These are phyloP conservation scores for Tretioscincus oriximinensis DNA, from an alignment of 2,113 vertebrate species.

Conservation along the genomic window DNA sequence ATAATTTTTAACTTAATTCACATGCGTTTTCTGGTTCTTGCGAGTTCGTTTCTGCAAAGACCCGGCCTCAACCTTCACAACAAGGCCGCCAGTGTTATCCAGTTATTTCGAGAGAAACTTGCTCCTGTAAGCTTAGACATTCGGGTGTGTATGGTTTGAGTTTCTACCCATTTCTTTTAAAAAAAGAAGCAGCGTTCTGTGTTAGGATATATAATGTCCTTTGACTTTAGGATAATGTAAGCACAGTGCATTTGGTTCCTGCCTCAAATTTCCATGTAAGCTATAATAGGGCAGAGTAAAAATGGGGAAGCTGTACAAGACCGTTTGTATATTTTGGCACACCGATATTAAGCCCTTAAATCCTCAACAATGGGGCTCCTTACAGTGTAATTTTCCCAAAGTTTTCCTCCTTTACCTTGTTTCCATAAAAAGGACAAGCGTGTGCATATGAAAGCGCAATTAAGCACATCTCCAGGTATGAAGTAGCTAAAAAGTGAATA, in stretches of 20 bases:
- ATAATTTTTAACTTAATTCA: conserved; percentile 49
- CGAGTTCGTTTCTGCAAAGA: conserved; percentile 33
- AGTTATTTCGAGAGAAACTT: conserved; percentile 52
- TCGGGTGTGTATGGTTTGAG: conserved; percentile 65
- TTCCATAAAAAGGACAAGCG: too few relatives aligned
- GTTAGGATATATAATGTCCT: conserved; percentile 18
- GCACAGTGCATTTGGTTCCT: conserved; percentile 67
- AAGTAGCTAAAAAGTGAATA: not conserved
- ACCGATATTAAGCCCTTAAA: conserved; percentile 43
- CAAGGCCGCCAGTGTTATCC: conserved; percentile 51
- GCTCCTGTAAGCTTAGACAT: conserved; percentile 40
- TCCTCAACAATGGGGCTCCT: conserved; percentile 24
- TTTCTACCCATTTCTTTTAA: conserved; percentile 58
- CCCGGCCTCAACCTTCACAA: conserved; percentile 56
- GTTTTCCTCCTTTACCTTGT: not conserved
- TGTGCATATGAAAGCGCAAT: not conserved
- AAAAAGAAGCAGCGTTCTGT: conserved; percentile 64
- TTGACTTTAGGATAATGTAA: conserved; percentile 64
- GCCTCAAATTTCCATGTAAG: conserved; percentile 57
- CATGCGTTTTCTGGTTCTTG: conserved; percentile 21
- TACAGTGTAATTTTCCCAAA: conserved; percentile 29
- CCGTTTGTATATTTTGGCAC: conserved; percentile 39
- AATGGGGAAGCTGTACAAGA: not conserved
- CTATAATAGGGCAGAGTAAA: conserved; percentile 52
- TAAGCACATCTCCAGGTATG: not conserved